Base-by-base conservation (phyloP, 2,797 vertebrate genomes). In the Pelochelys cantorii region DNA sequence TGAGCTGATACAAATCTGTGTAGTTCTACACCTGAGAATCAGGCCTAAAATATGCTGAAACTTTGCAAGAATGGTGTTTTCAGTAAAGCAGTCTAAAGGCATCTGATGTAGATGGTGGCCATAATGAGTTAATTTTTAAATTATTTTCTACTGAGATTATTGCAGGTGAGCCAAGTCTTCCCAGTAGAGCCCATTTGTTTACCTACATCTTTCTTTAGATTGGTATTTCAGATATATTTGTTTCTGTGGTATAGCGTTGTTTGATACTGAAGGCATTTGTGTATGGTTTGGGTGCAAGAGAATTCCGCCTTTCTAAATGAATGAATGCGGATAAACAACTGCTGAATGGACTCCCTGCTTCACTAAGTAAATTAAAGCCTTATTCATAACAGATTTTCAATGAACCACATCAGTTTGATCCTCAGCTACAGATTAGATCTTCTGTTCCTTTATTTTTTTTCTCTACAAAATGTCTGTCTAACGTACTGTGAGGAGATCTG, bases 291-390 rank as follows among this genome's bases (percentile, higher is more conserved):
- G 75, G 57, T 94, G 85, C 81, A 85, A 82, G 88, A 60, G 83
- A 85, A 94, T 96, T 96, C 90, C 87, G 88, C 29, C 79, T 81
- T 52, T 79, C 84, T 90, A 91, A 81, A 81, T 94, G 90, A 86
- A 71, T 84, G 79, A 94, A 90, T 0, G 3, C 77, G 88, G 93
- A 96, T 96, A 95, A 96, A n/a, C 91, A 95, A 94, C 94, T 93
- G 94, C 96, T 96, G 96, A 94, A 92, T 94, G 92, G 80, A 85
- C 95, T 94, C 20, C 65, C 92, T 84, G 84, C 84, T 95, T 93
- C 87, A 77, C 79, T 91, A 53, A 81, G 18, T 84, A 91, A 92
- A 92, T 94, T 71, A 87, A 31, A 90, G 75, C 68, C 89, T 92
- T 91, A 89, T 93, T 93, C 83, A 56, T 81, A 53, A 87, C n/a